phyloP scores from a whole-genome alignment of 2,113 vertebrate species.

The Panthera leo region DNA sequence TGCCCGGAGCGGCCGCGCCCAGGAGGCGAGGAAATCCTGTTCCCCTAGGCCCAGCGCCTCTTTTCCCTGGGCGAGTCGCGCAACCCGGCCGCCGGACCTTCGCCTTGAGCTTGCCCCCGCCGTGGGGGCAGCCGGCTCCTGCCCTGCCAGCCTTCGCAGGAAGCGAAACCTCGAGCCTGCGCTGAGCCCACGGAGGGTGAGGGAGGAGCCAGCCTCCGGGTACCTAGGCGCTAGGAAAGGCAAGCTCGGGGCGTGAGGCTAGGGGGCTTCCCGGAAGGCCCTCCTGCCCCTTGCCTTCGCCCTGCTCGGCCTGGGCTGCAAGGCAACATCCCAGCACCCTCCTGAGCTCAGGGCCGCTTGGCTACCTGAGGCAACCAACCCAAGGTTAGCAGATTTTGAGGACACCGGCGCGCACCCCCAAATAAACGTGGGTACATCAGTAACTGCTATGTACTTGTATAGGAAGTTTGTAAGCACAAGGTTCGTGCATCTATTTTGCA shows the following conservation, averaged over 20 bases:
- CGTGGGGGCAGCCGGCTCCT: background rate
- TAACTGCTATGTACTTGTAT: background rate
- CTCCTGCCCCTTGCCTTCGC: background rate
- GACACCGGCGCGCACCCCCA: background rate
- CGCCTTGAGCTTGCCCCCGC: background rate
- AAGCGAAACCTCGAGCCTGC: constrained; percentile 21
- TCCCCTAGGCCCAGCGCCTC: constrained; percentile 29
- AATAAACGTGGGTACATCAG: background rate
- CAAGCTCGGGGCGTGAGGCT: background rate
- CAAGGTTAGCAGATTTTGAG: background rate
- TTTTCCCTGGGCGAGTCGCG: background rate
- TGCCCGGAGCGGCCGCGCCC: constrained; percentile 19
- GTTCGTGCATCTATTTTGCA: background rate
- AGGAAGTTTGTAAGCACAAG: background rate
- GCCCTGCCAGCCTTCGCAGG: background rate
- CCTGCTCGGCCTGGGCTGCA: background rate
- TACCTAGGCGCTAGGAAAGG: background rate
- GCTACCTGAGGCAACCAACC: background rate
- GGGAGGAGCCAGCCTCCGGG: background rate
- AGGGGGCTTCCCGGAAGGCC: background rate
- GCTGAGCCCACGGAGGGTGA: constrained; percentile 10
- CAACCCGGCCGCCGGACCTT: background rate
- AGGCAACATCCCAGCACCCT: background rate
- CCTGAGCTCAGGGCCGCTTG: background rate
- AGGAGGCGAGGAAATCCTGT: constrained; percentile 52